Percentiles rank a stretch among this genome's conserved stretches.
Evolutionary conservation across 2,113 vertebrate species (phyloP).

Genomic region (Galbula dea): DNA sequence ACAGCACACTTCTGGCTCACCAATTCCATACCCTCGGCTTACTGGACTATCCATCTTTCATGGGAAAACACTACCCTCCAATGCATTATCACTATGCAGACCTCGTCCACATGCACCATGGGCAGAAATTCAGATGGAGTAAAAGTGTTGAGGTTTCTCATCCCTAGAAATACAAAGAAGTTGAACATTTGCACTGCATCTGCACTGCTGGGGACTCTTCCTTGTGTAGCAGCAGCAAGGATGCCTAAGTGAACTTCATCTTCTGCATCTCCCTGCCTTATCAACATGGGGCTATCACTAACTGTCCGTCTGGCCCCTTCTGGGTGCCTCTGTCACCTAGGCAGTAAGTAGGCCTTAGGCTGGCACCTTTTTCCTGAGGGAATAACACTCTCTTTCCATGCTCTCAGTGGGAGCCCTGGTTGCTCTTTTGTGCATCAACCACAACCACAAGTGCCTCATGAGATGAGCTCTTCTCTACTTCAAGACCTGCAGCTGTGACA

Average conservation of each 20-base stretch:
- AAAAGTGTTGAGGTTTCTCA: neutral
- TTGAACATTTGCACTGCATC: neutral
- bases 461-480: neutral
- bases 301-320: neutral
- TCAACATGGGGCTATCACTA: fast-evolving
- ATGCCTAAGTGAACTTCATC: neutral
- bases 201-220: neutral
- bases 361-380: neutral
- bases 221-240: neutral
- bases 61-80: neutral
- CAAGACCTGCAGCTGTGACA: neutral
- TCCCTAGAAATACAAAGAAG: neutral
- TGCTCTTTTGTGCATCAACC: neutral
- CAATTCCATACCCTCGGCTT: fast-evolving
- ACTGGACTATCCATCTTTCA: neutral
- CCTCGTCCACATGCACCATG: neutral
- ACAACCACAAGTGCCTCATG: neutral
- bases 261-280: neutral
- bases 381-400: neutral
- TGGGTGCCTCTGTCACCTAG: neutral
- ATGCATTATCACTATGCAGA: neutral
- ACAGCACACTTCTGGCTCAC: neutral
- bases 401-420: neutral
- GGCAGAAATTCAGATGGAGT: neutral
- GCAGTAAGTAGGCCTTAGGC: neutral